Conservation (phyloP, 30 jellyfish, hydroid and myxozoan genomes). For the Cassiopea xamachana region DNA sequence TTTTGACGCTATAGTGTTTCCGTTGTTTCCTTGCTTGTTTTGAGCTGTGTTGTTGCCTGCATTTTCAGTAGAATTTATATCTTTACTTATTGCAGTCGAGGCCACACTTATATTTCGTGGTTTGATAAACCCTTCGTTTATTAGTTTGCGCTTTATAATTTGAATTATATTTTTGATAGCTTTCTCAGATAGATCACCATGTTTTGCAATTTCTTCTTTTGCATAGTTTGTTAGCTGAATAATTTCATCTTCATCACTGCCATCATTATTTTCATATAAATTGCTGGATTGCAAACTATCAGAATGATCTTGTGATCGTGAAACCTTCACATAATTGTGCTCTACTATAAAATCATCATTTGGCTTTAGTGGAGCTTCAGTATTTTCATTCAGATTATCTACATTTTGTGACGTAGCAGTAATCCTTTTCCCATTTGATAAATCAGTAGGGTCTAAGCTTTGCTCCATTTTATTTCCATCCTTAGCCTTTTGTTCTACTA, state of each 20-base stretch:
- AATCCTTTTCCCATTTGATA: background rate
- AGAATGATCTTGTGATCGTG: constrained; percentile 1
- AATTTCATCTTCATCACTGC: constrained; percentile 32
- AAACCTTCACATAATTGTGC: constrained; percentile 21
- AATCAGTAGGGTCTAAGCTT: background rate
- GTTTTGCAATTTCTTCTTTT: constrained; percentile 48
- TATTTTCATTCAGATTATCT: background rate
- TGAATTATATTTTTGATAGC: constrained; percentile 40
- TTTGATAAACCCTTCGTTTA: constrained; percentile 33
- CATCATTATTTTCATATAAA: background rate
- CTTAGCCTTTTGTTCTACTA: background rate
- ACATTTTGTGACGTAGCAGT: background rate
- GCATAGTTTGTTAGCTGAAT: constrained; percentile 64
- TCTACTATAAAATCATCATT: constrained; percentile 5
- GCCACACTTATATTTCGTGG: background rate
- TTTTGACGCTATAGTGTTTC: background rate
- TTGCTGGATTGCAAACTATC: constrained; percentile 24
- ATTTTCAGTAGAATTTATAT: background rate
- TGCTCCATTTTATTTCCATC: background rate
- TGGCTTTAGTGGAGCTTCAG: background rate
- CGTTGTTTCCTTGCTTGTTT: background rate
- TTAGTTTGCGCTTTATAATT: constrained; percentile 32
- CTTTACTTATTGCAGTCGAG: background rate
- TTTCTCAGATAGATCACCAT: constrained; percentile 62
- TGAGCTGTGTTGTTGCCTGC: background rate